Percentiles rank a stretch among this genome's conserved stretches.
Evolutionary conservation across 2,797 vertebrate species (phyloP).

Genomic region (Takifugu ocellatus): DNA sequence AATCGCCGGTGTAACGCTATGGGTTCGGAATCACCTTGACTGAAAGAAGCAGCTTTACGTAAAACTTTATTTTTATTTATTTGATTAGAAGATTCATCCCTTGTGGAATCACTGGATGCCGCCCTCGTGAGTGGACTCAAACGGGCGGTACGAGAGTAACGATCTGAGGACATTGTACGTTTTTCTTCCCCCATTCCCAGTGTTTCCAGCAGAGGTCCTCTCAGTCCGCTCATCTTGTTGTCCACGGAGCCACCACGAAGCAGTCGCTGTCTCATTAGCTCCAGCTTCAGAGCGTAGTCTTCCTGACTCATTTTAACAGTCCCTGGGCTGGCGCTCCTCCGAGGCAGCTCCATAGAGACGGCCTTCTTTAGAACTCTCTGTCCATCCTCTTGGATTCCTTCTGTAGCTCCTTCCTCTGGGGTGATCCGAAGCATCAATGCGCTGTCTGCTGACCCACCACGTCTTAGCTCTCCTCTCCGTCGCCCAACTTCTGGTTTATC

Average conservation of each 20-base stretch:
- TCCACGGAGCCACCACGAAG: conserved; percentile 85
- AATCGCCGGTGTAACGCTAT: conserved; percentile 86
- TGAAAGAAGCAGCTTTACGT: conserved; percentile 95
- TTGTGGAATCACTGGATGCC: conserved; percentile 87
- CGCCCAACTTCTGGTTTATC: conserved; percentile 71
- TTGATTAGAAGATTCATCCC: conserved; percentile 78
- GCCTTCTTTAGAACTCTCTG: conserved; percentile 85
- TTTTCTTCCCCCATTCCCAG: conserved; percentile 85
- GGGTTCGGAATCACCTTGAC: conserved; percentile 89
- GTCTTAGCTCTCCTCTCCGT: conserved; percentile 82
- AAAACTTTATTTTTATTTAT: conserved; percentile 61
- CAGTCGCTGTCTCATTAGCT: conserved; percentile 91
- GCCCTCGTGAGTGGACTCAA: conserved; percentile 81
- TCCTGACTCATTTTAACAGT: conserved; percentile 84
- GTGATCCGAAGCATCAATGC: conserved; percentile 83
- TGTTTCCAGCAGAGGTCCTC: conserved; percentile 93
- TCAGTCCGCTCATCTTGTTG: conserved; percentile 91
- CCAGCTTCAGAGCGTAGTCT: conserved; percentile 89
- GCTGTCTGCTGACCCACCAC: conserved; percentile 92
- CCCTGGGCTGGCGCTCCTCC: conserved; percentile 83
- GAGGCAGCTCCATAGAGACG: conserved; percentile 81
- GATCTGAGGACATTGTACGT: conserved; percentile 59
- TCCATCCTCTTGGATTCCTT: conserved; percentile 66
- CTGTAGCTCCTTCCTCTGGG: conserved; percentile 65
- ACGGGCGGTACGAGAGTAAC: conserved; percentile 69